A percentile compares a stretch with the other conserved stretches of the same genome.
Conservation (phyloP, 2,888 invertebrate species). For the Bugulina stolonifera region DNA sequence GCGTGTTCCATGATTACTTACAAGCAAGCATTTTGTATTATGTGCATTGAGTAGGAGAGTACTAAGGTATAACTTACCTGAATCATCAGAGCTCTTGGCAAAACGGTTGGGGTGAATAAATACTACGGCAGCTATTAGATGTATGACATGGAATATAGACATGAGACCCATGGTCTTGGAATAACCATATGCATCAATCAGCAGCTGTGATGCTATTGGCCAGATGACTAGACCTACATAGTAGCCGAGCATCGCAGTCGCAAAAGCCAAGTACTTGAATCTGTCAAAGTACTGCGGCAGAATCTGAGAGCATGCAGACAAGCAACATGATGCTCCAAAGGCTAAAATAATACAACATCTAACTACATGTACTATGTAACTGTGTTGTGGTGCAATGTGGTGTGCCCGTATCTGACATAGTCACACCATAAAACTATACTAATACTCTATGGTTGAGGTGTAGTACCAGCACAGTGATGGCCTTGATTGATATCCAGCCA, state of each 20-base stretch:
- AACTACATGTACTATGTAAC: no score
- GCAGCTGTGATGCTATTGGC: background rate
- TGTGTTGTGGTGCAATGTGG: no score
- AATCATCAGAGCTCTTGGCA: no score
- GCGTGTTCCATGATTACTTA: no score
- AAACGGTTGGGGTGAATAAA: background rate
- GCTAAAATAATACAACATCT: background rate
- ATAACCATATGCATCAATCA: background rate
- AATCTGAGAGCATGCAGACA: background rate
- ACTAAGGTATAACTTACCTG: no score
- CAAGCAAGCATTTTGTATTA: no score
- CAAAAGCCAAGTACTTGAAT: slow-evolving; percentile 14
- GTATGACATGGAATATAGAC: background rate
- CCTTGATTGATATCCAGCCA: no score
- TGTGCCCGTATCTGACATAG: no score
- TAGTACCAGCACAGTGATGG: no score
- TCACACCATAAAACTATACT: no score
- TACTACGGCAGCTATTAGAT: background rate
- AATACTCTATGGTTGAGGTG: no score
- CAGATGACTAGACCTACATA: slow-evolving; percentile 5
- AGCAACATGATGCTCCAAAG: background rate
- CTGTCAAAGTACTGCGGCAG: background rate
- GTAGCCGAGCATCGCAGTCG: background rate
- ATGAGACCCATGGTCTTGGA: background rate
- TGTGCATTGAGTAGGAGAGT: no score